A percentile compares a stretch with the other conserved stretches of the same genome.
Conservation (phyloP, 2,113 vertebrate genomes). For the Ameiurus melas region DNA sequence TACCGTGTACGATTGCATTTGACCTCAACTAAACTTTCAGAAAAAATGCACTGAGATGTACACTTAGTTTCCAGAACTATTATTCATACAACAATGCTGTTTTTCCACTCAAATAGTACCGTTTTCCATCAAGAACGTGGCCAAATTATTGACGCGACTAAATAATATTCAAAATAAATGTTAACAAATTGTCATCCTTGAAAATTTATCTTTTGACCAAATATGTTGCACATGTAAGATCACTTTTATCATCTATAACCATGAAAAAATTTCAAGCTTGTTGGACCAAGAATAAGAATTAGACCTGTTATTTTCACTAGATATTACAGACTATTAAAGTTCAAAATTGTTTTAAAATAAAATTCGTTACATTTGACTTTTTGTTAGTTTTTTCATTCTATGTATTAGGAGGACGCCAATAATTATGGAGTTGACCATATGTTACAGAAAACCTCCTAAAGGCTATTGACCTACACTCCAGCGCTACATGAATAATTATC, state of each 20-base stretch:
- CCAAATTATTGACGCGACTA: neutral
- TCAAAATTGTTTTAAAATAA: neutral
- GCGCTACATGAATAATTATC: conserved; percentile 10
- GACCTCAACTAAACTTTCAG: neutral
- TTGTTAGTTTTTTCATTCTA: neutral
- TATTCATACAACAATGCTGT: neutral
- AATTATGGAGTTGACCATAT: neutral
- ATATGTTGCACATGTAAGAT: neutral
- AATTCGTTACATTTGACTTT: neutral
- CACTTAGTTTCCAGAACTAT: neutral
- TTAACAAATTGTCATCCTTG: neutral
- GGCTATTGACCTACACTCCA: conserved; percentile 20
- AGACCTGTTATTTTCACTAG: neutral
- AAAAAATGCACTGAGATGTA: neutral
- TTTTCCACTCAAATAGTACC: neutral
- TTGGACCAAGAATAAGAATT: neutral
- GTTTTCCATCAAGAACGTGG: neutral
- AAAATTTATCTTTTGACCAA: neutral
- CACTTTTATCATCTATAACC: neutral
- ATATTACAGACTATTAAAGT: neutral
- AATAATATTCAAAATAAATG: neutral
- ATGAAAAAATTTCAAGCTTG: no score
- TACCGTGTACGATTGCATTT: neutral
- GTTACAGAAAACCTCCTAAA: conserved; percentile 12
- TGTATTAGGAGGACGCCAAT: no score